Base-by-base conservation (phyloP, 2,797 vertebrate genomes). In the Urocyon cinereoargenteus region DNA sequence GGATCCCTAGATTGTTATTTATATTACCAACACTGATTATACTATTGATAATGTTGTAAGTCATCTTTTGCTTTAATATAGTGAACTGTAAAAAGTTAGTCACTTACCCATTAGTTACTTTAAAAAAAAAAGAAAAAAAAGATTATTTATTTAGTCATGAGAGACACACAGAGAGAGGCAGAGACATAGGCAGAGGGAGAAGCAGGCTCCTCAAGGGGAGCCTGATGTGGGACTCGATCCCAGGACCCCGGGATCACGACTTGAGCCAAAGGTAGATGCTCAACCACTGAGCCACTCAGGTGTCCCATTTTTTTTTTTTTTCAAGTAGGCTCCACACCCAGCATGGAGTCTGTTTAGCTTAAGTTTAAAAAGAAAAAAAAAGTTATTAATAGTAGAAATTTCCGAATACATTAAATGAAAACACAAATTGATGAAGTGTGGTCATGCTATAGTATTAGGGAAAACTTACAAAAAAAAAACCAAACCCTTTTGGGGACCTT, bases 301-400 rank as follows among this genome's bases (percentile, higher is more conserved):
- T 45, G 40, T 45, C 40, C 40, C 40, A 40, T 45, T 45, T 45
- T 45, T 8, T 51, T 78, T 57, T 51, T 89, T 86, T 66, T 81
- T 70, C 13, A 18, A 66, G 64, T 66, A 66, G 66, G n/a, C 66
- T 34, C 9, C n/a, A 34, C 18, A 68, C 66, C n/a, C 66, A 68
- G 66, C 8, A 2, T 68, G n/a, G n/a, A 34, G n/a, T 68, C 19
- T 4, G 19, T 68, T 34, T 68, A 68, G 66, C 4, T 34, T 68
- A 34, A 68, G n/a, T 34, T 55, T 53, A 16, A 73, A 95, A 53
- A 16, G 68, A 95, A 53, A 87, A 31, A 31, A 79, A 83, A 77
- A 62, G 11, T 84, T 84, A 45, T 55, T 89, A 83, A 9, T 92
- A 45, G 68, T 81, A 95, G 49, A 93, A 88, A 84, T 93, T 4